Percentiles rank a stretch among this genome's conserved stretches.
These are phyloP conservation scores for Gnatocerus cornutus DNA, from an alignment of 2,888 invertebrate genomes.

Conservation along the genomic window DNA sequence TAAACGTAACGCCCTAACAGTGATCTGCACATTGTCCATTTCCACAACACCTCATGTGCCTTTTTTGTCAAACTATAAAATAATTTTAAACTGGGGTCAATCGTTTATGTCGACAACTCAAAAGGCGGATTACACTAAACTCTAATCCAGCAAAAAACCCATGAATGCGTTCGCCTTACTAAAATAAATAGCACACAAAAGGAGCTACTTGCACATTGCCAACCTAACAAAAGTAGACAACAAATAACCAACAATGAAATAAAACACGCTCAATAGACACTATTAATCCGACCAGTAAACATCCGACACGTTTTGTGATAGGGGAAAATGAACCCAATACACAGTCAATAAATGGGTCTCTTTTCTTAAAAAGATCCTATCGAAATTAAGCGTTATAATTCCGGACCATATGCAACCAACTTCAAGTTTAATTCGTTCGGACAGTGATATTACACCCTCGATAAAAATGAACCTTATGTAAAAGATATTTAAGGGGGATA, in stretches of 20 bases:
- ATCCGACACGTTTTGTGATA: conserved; percentile 65
- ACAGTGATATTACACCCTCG: conserved; percentile 66
- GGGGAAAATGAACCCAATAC: conserved; percentile 54
- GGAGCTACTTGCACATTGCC: conserved; percentile 71
- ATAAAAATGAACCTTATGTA: conserved; percentile 57
- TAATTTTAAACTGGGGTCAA: conserved; percentile 41
- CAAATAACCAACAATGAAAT: conserved; percentile 71
- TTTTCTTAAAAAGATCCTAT: conserved; percentile 41
- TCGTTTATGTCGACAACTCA: conserved; percentile 40
- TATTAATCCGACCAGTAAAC: conserved; percentile 70
- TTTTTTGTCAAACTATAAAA: conserved; percentile 36
- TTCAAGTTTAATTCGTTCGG: conserved; percentile 68
- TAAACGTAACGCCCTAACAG: conserved; percentile 45
- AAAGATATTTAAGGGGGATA: conserved; percentile 39
- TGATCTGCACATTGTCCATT: conserved; percentile 15
- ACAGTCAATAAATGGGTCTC: conserved; percentile 44
- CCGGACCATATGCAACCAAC: conserved; percentile 66
- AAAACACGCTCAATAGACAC: conserved; percentile 72
- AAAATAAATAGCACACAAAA: conserved; percentile 71
- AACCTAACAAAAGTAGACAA: conserved; percentile 70
- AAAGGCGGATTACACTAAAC: conserved; percentile 66
- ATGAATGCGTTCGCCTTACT: conserved; percentile 70
- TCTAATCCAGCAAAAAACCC: conserved; percentile 68
- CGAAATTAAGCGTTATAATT: conserved; percentile 67
- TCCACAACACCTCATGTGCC: conserved; percentile 22